Conservation (phyloP, 2,797 vertebrate genomes). For the Channa striata region DNA sequence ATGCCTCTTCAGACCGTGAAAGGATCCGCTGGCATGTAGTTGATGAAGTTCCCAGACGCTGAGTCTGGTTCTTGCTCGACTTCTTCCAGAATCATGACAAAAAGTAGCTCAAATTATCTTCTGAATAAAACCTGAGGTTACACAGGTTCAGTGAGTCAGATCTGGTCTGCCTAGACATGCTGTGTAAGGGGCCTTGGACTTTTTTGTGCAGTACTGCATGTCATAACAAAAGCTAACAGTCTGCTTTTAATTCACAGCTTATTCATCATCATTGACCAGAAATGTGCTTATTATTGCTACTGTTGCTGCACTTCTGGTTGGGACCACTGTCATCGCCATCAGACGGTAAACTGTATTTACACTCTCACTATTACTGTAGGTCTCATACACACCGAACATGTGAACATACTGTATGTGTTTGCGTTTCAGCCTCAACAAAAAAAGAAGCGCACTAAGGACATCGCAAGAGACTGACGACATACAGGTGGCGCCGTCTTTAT, state of each 20-base stretch:
- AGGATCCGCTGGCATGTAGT: too few species aligned
- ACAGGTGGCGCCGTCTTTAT: neutral
- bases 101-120: too few species aligned
- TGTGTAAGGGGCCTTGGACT: too few species aligned
- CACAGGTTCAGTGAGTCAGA: too few species aligned
- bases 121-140: too few species aligned
- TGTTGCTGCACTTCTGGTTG: conserved; percentile 31
- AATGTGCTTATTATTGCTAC: neutral
- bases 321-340: neutral
- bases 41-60: too few species aligned
- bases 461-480: neutral
- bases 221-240: neutral
- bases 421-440: conserved; percentile 24
- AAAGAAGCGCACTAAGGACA: neutral
- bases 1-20: too few species aligned
- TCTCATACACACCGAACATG: neutral
- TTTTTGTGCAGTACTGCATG: too few species aligned
- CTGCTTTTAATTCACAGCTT: conserved; percentile 30
- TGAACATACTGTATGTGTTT: neutral
- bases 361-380: neutral
- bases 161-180: too few species aligned
- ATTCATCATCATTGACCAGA: neutral
- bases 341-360: conserved; percentile 26
- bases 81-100: too few species aligned
- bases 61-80: too few species aligned